Base-by-base conservation (phyloP, 2,888 invertebrate species). In the Andricus curvator region DNA sequence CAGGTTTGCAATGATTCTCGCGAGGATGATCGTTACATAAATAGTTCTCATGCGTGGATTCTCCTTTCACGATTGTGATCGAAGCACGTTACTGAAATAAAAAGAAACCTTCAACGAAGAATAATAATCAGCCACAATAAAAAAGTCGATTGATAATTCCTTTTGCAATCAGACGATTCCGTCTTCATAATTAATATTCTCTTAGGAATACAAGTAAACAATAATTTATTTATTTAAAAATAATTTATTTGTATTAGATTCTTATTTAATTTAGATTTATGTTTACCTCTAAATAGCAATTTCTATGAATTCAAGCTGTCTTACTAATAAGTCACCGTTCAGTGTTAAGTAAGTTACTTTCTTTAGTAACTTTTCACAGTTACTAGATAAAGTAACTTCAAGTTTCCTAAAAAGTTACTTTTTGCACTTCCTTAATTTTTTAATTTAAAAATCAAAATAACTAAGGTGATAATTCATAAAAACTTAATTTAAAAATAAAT, bases 21-120 rank as follows among this genome's bases (percentile, higher is more conserved):
- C 37, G n/a, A 67, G 67, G n/a, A 41, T 41, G 67, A 67, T 67
- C n/a, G 67, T 67, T 67, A 67, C 67, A 67, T 67, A 67, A 67
- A 67, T 67, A n/a, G n/a, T 67, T 67, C 67, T 67, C 67, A 67
- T 41, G 41, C 67, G 13, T 37, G n/a, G 41, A 67, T 20, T 67
- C 41, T 22, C 41, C 67, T 41, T 67, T 67, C 67, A 41, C 22
- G 41, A 41, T 22, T 41, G 67, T 22, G 13, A 67, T 41, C 22
- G 22, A 67, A n/a, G 67, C 22, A 67, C 22, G 11, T 67, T 67
- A 67, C 67, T 67, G 4, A 13, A 41, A 41, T 67, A 41, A 67
- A 67, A 37, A 11, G 37, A 4, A 67, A 67, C n/a, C 67, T 13
- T 41, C 13, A n/a, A 37, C 37, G 20, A 33, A 37, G 17, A 33